Conservation (phyloP, 2,797 vertebrate genomes). For the Spondyliosoma cantharus region DNA sequence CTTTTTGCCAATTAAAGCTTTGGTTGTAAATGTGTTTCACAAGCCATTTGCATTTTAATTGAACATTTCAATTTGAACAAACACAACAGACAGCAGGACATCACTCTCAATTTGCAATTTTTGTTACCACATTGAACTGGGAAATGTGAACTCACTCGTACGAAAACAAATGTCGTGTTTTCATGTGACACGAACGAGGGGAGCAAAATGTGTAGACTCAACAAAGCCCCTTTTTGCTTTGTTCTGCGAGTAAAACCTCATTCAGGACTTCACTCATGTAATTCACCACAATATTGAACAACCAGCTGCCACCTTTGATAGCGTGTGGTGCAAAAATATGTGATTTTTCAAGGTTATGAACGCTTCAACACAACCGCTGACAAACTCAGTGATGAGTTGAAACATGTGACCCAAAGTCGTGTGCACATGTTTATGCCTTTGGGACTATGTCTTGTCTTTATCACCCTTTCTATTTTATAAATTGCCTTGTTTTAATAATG, state of each 20-base stretch:
- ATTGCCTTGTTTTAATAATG: slow-evolving; percentile 51
- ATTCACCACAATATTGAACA: not conserved
- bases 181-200: not conserved
- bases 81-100: not conserved
- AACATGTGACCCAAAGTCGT: not conserved
- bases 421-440: not conserved
- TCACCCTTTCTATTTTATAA: too few relatives aligned
- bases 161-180: slow-evolving; percentile 6
- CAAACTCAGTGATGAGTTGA: not conserved
- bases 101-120: slow-evolving; percentile 14
- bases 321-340: not conserved
- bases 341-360: not conserved
- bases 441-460: not conserved
- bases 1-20: slow-evolving; percentile 7
- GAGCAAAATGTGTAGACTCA: not conserved
- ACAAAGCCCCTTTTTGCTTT: not conserved
- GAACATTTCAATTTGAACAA: slow-evolving; percentile 21
- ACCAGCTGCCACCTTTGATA: not conserved
- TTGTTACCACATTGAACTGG: not conserved
- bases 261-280: not conserved
- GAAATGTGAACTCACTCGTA: not conserved
- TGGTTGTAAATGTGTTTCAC: slow-evolving; percentile 17
- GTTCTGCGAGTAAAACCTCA: not conserved
- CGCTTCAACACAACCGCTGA: not conserved
- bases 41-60: slow-evolving; percentile 28